Base-by-base conservation (phyloP, 2,113 vertebrate genomes). In the Macrotis lagotis region DNA sequence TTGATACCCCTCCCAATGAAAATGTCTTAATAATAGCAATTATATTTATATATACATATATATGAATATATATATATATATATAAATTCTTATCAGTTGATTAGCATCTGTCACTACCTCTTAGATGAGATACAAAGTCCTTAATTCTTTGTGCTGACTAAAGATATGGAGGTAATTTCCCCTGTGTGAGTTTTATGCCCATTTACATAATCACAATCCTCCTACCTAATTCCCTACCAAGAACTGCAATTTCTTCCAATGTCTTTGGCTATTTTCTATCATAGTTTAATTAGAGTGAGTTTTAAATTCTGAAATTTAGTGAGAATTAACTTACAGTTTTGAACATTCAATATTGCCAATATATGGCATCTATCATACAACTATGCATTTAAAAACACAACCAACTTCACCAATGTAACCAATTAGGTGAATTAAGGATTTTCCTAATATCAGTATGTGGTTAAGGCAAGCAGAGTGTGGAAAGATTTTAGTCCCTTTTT, bases 101-200 rank as follows among this genome's bases (percentile, higher is more conserved):
- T 44, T 31, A 52, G 11, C 74, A 8, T 55, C 90, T 96, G 66
- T 92, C 44, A 91, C 50, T 52, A 22, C 11, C 48, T 83, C 92
- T 94, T 90, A 88, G n/a, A 90, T 90, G 94, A 91, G 91, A 94
- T 96, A 93, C 93, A 91, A 97, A 95, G 66, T 90, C 8, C 50
- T 92, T 95, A 31, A 50, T 93, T 83, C 92, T 94, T 95, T 92
- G 93, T 96, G 93, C 47, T 49, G 48, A 90, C 48, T 28, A 53
- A 49, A 94, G 47, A 5, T 50, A 22, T 96, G 50, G 51, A 88
- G 66, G 93, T 96, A 96, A 50, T 25, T 93, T 50, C 83, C 92
- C 95, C 91, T 96, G 3, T 8, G 95, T 49, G 96, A 94, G 88
- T 59, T 91, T 50, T 92, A 93, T 94, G 96, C 94, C 94, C 97